A percentile compares a stretch with the other conserved stretches of the same genome.
phyloP scores from a whole-genome alignment of 2,113 vertebrate genomes.

The Carassius gibelio region DNA sequence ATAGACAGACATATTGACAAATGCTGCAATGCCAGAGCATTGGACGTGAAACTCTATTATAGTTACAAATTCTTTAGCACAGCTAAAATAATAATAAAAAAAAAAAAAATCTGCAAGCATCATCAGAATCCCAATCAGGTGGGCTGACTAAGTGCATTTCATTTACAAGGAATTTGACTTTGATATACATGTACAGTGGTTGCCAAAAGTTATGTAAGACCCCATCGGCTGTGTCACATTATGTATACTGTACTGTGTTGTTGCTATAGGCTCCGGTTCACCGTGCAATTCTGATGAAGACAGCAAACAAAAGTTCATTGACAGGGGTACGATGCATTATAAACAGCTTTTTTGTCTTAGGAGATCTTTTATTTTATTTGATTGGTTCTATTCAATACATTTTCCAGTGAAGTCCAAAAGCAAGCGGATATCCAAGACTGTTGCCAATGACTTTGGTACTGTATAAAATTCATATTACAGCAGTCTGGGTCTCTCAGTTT shows the following conservation, averaged over 20 bases:
- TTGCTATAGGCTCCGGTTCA: conserved; percentile 84
- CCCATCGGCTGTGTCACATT: conserved; percentile 25
- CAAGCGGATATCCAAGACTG: conserved; percentile 97
- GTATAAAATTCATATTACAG: conserved; percentile 63
- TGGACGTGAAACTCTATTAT: not conserved
- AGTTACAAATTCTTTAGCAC: conserved; percentile 21
- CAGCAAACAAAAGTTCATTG: conserved; percentile 92
- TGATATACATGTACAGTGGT: not conserved
- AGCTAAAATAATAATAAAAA: conserved; percentile 29
- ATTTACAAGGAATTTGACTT: conserved; percentile 21
- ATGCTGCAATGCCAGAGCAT: conserved; percentile 3
- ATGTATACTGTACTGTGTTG: conserved; percentile 46
- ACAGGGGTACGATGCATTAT: conserved; percentile 89
- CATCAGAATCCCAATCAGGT: conserved; percentile 20
- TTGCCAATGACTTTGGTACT: conserved; percentile 82
- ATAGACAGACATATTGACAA: conserved; percentile 18
- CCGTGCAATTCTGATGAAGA: conserved; percentile 94
- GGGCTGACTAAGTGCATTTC: conserved; percentile 23
- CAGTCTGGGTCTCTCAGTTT: conserved; percentile 61
- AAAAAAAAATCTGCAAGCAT: conserved; percentile 16
- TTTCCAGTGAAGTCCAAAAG: conserved; percentile 96
- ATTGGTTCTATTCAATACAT: conserved; percentile 74
- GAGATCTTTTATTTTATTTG: conserved; percentile 49
- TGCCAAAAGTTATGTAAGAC: conserved; percentile 28
- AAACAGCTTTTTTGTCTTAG: not conserved